A percentile compares a stretch with the other conserved stretches of the same genome.
These are phyloP conservation scores for Saimiri boliviensis DNA, from an alignment of 2,113 vertebrate genomes.

Conservation along the genomic window DNA sequence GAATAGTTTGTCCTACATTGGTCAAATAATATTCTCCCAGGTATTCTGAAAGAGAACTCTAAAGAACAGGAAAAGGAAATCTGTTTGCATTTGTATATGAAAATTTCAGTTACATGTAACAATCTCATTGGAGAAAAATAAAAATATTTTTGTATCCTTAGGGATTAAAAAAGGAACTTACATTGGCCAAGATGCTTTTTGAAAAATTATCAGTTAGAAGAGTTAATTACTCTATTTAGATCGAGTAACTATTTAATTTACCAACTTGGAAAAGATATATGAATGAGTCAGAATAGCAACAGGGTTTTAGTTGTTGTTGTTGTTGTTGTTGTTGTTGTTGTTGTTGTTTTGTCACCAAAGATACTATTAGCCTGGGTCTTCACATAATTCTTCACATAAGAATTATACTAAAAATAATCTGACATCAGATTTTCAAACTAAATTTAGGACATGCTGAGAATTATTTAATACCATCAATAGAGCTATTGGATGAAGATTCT, in stretches of 20 bases:
- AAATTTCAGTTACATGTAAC: background rate
- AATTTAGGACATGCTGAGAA: background rate
- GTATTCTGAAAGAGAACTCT: background rate
- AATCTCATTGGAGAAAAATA: background rate
- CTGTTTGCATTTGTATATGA: background rate
- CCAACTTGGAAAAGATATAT: background rate
- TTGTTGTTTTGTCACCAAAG: background rate
- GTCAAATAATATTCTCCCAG: background rate
- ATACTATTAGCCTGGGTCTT: background rate
- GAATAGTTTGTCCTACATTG: background rate
- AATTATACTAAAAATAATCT: background rate
- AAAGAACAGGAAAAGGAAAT: background rate
- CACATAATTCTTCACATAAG: background rate
- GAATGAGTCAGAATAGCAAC: background rate
- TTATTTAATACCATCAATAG: background rate
- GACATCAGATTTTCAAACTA: background rate
- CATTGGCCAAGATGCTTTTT: background rate
- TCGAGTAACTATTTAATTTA: background rate
- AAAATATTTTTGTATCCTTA: background rate
- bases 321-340: fast-evolving
- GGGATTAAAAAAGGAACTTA: background rate
- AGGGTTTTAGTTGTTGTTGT: background rate
- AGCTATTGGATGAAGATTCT: background rate
- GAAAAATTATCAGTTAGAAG: background rate
- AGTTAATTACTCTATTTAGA: background rate